Percentiles rank a stretch among this genome's conserved stretches.
Evolutionary conservation across 1,140 invertebrate genomes (phyloP).

Genomic region (Drosophila lacteicornis): DNA sequence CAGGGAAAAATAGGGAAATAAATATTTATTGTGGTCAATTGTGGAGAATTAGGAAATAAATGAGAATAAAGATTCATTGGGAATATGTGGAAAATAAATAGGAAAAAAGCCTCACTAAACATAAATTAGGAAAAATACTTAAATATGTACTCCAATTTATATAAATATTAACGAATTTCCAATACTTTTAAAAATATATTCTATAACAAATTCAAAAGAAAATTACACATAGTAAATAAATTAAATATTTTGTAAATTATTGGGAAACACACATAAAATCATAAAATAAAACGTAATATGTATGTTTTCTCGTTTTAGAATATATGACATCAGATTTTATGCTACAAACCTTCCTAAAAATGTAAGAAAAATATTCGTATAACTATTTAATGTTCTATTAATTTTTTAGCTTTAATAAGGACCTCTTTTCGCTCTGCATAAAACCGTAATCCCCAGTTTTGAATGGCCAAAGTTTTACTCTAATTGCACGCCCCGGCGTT

Average conservation of each 20-base stretch:
- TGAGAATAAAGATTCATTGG: background rate
- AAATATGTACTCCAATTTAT: background rate
- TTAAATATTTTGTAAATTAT: no score
- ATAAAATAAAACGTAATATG: no score
- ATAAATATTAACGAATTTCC: background rate
- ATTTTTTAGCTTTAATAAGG: background rate
- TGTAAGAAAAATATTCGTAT: background rate
- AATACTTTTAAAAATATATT: background rate
- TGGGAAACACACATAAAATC: no score
- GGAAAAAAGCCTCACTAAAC: background rate
- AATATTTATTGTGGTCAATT: no score
- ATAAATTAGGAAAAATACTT: no score
- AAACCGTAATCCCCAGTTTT: conserved; percentile 12
- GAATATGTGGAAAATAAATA: background rate
- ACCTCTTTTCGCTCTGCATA: background rate
- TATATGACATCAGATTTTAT: no score
- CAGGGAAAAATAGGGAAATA: no score
- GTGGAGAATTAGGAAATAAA: background rate
- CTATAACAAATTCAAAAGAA: no score
- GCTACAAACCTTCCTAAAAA: no score
- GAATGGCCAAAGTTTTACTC: conserved; percentile 61
- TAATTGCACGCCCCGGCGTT: conserved; percentile 71
- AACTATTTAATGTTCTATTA: background rate
- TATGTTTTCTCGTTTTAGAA: no score
- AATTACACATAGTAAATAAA: no score